Evolutionary conservation across 2,888 invertebrate genomes (phyloP).

Genomic region (Meganola albula): DNA sequence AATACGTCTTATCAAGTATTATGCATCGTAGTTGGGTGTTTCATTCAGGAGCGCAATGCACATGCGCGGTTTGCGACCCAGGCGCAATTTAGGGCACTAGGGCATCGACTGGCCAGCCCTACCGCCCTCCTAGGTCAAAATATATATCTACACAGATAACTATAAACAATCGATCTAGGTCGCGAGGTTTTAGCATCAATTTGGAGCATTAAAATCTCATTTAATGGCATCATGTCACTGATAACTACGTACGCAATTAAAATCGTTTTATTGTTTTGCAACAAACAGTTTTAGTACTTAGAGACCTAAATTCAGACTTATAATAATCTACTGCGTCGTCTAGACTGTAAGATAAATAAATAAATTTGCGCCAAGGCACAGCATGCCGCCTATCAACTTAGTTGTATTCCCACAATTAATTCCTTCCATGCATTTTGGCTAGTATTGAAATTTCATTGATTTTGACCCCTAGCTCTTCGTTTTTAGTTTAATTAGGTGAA

Average conservation of each 20-base stretch:
- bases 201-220: conserved; percentile 14
- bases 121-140: conserved; percentile 44
- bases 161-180: conserved; percentile 51
- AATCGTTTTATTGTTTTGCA: no score
- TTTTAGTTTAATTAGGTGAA: no score
- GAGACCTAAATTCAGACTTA: no score
- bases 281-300: no score
- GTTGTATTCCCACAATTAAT: no score
- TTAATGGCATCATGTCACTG: background rate
- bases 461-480: no score
- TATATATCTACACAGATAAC: conserved; percentile 29
- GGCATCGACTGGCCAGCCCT: conserved; percentile 60
- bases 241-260: background rate
- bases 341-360: no score
- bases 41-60: conserved; percentile 42
- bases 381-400: no score
- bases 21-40: conserved; percentile 26
- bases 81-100: conserved; percentile 55
- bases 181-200: conserved; percentile 30
- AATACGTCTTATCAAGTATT: conserved; percentile 16
- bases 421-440: no score
- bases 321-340: no score
- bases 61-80: conserved; percentile 47
- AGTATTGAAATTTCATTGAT: no score
- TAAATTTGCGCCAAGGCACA: no score